Evolutionary conservation across 2,888 invertebrate genomes (phyloP).

Genomic region (Megaustenia siamemsis): DNA sequence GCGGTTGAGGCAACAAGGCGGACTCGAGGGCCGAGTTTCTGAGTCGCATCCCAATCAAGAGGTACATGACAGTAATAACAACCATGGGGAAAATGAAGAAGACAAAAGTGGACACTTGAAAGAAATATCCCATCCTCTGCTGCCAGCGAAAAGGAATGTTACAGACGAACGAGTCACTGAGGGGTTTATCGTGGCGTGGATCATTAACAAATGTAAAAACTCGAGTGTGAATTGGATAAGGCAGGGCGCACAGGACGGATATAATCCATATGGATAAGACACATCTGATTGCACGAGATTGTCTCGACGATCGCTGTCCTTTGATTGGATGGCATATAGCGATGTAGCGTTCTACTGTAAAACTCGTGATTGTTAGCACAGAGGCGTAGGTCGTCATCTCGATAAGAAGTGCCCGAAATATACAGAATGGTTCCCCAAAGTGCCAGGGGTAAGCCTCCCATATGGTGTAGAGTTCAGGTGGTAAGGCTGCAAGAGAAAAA

Average conservation of each 20-base stretch:
- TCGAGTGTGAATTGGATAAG: conserved; percentile 75
- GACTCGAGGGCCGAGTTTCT: conserved; percentile 55
- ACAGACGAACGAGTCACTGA: conserved; percentile 73
- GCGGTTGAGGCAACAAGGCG: conserved; percentile 50
- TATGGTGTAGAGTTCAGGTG: conserved; percentile 81
- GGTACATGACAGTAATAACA: conserved; percentile 88
- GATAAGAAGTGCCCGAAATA: conserved; percentile 80
- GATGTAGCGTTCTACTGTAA: conserved; percentile 92
- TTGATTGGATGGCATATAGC: conserved; percentile 94
- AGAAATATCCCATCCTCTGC: conserved; percentile 81
- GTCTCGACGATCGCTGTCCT: conserved; percentile 90
- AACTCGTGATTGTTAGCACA: conserved; percentile 93
- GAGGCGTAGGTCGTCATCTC: conserved; percentile 91
- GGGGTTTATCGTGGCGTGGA: conserved; percentile 61
- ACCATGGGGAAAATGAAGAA: conserved; percentile 89
- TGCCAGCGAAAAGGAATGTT: conserved; percentile 71
- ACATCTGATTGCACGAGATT: conserved; percentile 89
- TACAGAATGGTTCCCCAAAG: conserved; percentile 81
- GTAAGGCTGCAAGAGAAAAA: conserved; percentile 77
- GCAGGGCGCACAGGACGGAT: conserved; percentile 86
- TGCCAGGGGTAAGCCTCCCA: conserved; percentile 81
- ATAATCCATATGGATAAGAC: conserved; percentile 89
- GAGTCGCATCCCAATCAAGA: conserved; percentile 74
- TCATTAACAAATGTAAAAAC: conserved; percentile 67
- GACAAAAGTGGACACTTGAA: conserved; percentile 89